Conservation (phyloP, 1,140 invertebrate genomes). For the Scylla paramamosain region DNA sequence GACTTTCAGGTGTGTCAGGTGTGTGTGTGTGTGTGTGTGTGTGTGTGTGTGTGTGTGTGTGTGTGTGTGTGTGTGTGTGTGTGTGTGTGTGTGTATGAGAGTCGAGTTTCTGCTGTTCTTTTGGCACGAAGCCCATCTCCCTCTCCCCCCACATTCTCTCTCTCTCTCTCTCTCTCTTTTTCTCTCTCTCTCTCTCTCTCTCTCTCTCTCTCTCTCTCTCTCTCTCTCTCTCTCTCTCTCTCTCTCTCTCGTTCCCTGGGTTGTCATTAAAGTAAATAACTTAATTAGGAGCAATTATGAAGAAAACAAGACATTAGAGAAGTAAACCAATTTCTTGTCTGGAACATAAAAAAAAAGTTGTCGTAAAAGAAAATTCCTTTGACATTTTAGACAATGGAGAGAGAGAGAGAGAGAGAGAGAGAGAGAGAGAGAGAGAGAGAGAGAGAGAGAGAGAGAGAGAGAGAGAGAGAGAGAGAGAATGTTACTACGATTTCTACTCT, state of each 20-base stretch:
- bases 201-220: not conserved
- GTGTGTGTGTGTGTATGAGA: not conserved
- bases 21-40: slow-evolving; percentile 30
- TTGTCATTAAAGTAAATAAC: too few relatives aligned
- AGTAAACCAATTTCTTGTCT: too few relatives aligned
- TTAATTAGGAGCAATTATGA: too few relatives aligned
- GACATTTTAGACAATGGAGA: not conserved
- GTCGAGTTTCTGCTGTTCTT: not conserved
- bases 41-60: slow-evolving; percentile 38
- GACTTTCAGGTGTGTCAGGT: too few relatives aligned
- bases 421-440: not conserved
- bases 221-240: too few relatives aligned
- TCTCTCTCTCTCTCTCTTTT: slow-evolving; percentile 15
- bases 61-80: slow-evolving; percentile 41
- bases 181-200: slow-evolving; percentile 36
- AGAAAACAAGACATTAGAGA: too few relatives aligned
- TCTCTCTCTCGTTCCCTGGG: too few relatives aligned
- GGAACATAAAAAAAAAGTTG: too few relatives aligned
- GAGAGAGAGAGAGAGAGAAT: slow-evolving; percentile 16
- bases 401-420: slow-evolving; percentile 43
- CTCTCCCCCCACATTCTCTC: slow-evolving; percentile 24
- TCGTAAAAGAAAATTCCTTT: too few relatives aligned
- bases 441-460: slow-evolving; percentile 46
- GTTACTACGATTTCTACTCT: too few relatives aligned
- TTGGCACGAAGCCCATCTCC: not conserved